phyloP scores from a whole-genome alignment of 2,113 vertebrate species.

The Noctilio leporinus region DNA sequence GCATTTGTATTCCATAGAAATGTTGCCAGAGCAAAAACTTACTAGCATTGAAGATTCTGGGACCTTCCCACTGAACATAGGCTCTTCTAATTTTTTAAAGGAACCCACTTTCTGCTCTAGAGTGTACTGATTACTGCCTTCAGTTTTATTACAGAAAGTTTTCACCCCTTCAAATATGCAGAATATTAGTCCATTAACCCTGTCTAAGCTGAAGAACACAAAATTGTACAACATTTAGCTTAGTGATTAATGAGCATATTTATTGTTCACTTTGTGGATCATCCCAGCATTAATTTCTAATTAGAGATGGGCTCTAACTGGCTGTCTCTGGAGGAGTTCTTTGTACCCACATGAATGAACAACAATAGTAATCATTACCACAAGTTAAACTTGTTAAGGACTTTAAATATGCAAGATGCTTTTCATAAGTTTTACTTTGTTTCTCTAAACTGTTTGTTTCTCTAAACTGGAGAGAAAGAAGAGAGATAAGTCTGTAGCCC shows the following conservation, averaged over 20 bases:
- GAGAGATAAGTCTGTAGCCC: neutral
- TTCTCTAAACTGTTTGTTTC: slow-evolving; percentile 17
- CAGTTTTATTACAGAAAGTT: neutral
- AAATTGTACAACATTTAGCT: neutral
- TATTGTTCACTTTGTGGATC: neutral
- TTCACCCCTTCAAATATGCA: neutral
- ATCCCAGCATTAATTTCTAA: slow-evolving; percentile 2
- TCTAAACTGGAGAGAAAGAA: neutral
- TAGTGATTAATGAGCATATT: neutral
- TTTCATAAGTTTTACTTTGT: neutral
- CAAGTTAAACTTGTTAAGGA: neutral
- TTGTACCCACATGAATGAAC: neutral
- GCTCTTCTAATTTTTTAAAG: neutral
- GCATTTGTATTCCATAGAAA: neutral
- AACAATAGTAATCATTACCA: neutral
- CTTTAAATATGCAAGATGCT: neutral
- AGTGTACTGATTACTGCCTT: neutral
- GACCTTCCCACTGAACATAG: neutral
- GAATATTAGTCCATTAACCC: neutral
- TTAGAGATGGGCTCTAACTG: neutral
- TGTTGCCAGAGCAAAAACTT: neutral
- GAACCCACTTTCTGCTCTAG: neutral
- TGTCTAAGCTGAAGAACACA: neutral
- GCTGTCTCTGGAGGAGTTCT: neutral
- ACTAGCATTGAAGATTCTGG: neutral